These are phyloP conservation scores for Tetrapedia diversipes DNA, from an alignment of 2,888 invertebrate species.

Conservation along the genomic window DNA sequence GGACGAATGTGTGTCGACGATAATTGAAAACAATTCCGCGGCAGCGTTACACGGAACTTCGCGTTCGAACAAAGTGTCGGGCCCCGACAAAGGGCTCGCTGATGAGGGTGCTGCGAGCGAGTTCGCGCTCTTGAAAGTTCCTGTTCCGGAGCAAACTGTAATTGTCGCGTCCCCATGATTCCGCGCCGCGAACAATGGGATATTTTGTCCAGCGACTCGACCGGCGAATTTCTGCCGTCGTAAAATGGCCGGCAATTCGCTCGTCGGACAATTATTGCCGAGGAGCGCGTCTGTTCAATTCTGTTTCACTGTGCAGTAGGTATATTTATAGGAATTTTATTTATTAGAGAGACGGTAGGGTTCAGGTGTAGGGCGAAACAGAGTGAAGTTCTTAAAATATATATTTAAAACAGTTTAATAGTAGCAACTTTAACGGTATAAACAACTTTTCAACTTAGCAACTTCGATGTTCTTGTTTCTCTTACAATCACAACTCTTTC, in stretches of 20 bases:
- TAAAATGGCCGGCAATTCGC: constrained; percentile 18
- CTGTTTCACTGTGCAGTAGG: too few relatives aligned
- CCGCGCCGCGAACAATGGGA: constrained; percentile 41
- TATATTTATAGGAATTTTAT: too few relatives aligned
- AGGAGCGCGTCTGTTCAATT: too few relatives aligned
- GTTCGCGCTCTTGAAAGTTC: constrained; percentile 42
- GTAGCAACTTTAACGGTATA: too few relatives aligned
- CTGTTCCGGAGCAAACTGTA: constrained; percentile 38
- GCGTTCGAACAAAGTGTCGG: constrained; percentile 45
- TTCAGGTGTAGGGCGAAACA: too few relatives aligned
- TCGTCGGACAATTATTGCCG: background rate
- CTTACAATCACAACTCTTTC: too few relatives aligned
- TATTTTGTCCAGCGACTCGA: constrained; percentile 11
- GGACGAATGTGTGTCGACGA: constrained; percentile 15
- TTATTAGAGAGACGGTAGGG: too few relatives aligned
- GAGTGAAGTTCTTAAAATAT: too few relatives aligned
- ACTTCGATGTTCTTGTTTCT: too few relatives aligned
- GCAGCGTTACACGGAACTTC: constrained; percentile 13
- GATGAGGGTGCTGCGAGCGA: constrained; percentile 33
- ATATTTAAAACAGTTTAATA: too few relatives aligned
- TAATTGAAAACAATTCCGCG: constrained; percentile 43
- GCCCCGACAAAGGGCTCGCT: constrained; percentile 27
- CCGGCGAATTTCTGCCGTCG: background rate
- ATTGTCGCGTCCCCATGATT: constrained; percentile 48
- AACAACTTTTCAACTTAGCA: too few relatives aligned